These are phyloP conservation scores for Passerculus sandwichensis DNA, from an alignment of 2,797 vertebrate genomes.

Conservation along the genomic window DNA sequence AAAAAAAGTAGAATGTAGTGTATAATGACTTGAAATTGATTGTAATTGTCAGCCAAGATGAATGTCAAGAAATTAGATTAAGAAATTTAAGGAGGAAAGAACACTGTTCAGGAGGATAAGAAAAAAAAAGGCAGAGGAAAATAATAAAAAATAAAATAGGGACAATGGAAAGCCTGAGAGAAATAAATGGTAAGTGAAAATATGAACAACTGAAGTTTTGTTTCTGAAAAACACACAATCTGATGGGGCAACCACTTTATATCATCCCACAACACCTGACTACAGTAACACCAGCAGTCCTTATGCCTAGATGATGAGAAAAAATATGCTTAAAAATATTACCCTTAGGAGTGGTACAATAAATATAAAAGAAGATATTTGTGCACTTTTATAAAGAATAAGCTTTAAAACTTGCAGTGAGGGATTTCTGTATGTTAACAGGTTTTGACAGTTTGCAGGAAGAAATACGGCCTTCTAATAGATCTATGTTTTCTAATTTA, in stretches of 20 bases:
- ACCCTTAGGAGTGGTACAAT: background rate
- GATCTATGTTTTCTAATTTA: background rate
- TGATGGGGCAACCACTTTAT: background rate
- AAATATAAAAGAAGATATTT: background rate
- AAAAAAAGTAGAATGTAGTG: background rate
- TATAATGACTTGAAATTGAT: background rate
- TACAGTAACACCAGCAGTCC: background rate
- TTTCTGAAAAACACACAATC: background rate
- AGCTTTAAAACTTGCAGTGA: background rate
- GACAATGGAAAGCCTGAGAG: background rate
- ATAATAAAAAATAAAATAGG: background rate
- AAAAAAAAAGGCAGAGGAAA: background rate
- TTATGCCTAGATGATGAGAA: background rate
- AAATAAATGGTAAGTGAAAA: background rate
- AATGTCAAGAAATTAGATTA: background rate
- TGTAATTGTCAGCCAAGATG: background rate
- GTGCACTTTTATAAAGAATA: background rate
- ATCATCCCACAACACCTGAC: background rate
- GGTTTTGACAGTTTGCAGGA: background rate
- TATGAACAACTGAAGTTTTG: background rate
- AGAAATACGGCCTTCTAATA: background rate
- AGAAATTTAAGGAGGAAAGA: background rate
- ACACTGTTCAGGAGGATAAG: background rate
- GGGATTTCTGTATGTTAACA: background rate
- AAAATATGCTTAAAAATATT: background rate